phyloP scores from a whole-genome alignment of 2,113 vertebrate species.

The Centrocercus urophasianus region DNA sequence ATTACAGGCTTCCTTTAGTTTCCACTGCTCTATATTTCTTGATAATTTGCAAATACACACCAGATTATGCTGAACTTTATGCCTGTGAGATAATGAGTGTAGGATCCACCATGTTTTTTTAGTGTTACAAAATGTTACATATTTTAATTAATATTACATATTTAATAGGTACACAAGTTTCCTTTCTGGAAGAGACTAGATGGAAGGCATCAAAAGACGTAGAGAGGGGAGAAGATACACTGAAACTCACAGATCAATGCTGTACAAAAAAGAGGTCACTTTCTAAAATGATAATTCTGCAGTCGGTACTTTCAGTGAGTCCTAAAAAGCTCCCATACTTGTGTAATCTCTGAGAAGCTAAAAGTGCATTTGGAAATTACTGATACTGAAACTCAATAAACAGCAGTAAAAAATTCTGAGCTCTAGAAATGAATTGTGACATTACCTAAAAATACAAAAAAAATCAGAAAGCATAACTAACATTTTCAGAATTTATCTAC shows the following conservation, averaged over 20 bases:
- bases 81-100: background rate
- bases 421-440: background rate
- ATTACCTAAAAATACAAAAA: background rate
- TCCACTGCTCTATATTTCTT: background rate
- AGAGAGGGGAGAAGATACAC: background rate
- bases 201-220: background rate
- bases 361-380: background rate
- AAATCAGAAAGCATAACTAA: background rate
- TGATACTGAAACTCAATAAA: background rate
- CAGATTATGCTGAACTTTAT: background rate
- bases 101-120: background rate
- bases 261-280: background rate
- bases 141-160: background rate
- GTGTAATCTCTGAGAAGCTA: background rate
- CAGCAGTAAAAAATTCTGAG: background rate
- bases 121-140: background rate
- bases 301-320: background rate
- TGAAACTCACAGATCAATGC: background rate
- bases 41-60: background rate
- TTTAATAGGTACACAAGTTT: background rate
- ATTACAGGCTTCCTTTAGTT: background rate
- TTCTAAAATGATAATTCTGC: background rate
- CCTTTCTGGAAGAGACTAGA: background rate
- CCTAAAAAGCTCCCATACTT: background rate
- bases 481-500: background rate